Base-by-base conservation (phyloP, 2,113 vertebrate species). In the Nycticryphes semicollaris region DNA sequence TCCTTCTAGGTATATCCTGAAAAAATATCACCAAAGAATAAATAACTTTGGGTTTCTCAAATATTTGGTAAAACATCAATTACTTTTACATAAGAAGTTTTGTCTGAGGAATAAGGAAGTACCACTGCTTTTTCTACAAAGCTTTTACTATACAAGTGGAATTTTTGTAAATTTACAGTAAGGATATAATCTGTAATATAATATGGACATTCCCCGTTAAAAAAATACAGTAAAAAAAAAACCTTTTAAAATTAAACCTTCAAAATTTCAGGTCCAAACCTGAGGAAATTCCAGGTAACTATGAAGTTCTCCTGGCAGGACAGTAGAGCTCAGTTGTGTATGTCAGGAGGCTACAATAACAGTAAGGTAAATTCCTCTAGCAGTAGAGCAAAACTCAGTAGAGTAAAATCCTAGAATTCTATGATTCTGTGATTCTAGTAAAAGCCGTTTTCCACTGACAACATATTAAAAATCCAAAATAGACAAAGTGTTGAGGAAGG, bases 21-120 rank as follows among this genome's bases (percentile, higher is more conserved):
- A 92, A 95, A 94, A 76, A 60, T n/a, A 64, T 93, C 35, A 47
- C 70, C 87, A 80, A 85, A 63, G 89, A 95, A 96, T 94, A 96
- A 95, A 97, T 96, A 96, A 92, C 94, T 90, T 96, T 95, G 94
- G 84, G 41, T 41, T 95, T 97, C 63, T 88, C 60, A 92, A 90
- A 73, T 91, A 94, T 94, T 95, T 97, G 96, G 94, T 84, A 92
- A 92, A 86, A 92, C n/a, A n/a, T 86, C 67, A 92, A 89, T 87
- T 89, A 54, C 12, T 94, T 48, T 95, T 89, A 72, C 2, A 41
- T 16, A 89, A 83, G 73, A 68, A 76, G 33, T 80, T 86, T 93
- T 91, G 77, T 96, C 73, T 53, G 59, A 84, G 67, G 63, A 92
- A 35, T 57, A 87, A 73, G 62, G 56, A 96, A 90, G 83, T 96